phyloP scores from a whole-genome alignment of 2,888 invertebrate genomes.

The Coremacera marginata region DNA sequence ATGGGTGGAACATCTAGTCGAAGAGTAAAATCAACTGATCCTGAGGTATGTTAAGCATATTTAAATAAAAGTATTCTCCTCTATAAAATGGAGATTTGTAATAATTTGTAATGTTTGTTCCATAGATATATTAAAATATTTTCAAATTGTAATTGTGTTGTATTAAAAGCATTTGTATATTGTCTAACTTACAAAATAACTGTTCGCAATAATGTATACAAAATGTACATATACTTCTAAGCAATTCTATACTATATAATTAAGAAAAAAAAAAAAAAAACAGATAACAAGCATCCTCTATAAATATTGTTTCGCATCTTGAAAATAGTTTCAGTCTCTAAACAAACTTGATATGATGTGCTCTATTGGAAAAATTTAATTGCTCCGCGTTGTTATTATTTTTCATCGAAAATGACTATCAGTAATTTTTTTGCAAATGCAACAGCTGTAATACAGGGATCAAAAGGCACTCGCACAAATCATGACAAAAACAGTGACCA shows the following conservation, averaged over 20 bases:
- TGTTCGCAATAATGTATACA: background rate
- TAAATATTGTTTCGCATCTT: slow-evolving; percentile 8
- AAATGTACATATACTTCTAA: background rate
- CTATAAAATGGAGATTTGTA: background rate
- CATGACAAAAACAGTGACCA: too few species aligned
- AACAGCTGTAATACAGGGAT: too few species aligned
- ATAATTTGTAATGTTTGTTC: background rate
- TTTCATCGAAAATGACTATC: too few species aligned
- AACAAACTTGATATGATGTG: background rate
- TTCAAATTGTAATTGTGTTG: background rate
- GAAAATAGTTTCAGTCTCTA: background rate
- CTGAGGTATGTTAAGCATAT: background rate
- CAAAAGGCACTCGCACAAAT: too few species aligned
- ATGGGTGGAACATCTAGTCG: background rate
- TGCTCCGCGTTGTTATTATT: too few species aligned
- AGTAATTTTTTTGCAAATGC: too few species aligned
- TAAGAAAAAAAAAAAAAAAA: slow-evolving; percentile 14
- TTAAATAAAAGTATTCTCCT: background rate
- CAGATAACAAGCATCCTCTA: slow-evolving; percentile 8
- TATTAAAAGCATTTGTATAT: background rate
- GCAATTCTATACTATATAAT: background rate
- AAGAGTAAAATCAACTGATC: background rate
- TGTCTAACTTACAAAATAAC: background rate
- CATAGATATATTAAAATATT: background rate
- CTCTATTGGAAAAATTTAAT: too few species aligned